phyloP scores from a whole-genome alignment of 2,888 invertebrate species.

The Eustalomyia histrio region DNA sequence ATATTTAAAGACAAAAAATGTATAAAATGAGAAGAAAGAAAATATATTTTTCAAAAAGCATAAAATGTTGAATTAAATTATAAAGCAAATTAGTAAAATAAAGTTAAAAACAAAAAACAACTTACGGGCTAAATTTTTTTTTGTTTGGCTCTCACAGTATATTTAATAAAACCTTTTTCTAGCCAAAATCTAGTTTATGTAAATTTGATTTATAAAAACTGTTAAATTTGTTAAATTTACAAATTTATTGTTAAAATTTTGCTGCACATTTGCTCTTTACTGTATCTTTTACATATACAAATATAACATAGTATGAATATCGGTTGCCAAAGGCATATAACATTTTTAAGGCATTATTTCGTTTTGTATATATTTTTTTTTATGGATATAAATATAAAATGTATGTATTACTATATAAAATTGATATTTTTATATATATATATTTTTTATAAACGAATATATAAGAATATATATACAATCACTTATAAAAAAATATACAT shows the following conservation, averaged over 20 bases:
- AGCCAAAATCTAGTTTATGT: not conserved
- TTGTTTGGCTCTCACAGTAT: too few species aligned
- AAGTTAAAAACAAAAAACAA: too few species aligned
- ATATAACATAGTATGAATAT: conserved; percentile 1
- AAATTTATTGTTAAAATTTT: not conserved
- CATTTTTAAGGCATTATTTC: conserved; percentile 24
- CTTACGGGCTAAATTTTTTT: too few species aligned
- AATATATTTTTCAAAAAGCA: too few species aligned
- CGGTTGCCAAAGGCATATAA: conserved; percentile 28
- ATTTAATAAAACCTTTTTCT: too few species aligned
- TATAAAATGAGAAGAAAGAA: too few species aligned
- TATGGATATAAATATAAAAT: not conserved
- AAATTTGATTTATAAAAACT: not conserved
- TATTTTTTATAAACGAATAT: not conserved
- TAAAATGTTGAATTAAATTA: too few species aligned
- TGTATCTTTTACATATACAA: not conserved
- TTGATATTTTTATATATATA: not conserved
- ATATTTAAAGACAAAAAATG: too few species aligned
- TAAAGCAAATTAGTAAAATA: too few species aligned
- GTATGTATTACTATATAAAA: conserved; percentile 1
- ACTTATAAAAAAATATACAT: not conserved
- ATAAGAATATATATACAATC: not conserved
- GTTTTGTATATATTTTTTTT: not conserved
- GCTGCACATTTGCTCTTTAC: not conserved
- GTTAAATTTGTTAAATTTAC: too few species aligned